Conservation (phyloP, 2,113 vertebrate genomes). For the Amblyopsis rosae region DNA sequence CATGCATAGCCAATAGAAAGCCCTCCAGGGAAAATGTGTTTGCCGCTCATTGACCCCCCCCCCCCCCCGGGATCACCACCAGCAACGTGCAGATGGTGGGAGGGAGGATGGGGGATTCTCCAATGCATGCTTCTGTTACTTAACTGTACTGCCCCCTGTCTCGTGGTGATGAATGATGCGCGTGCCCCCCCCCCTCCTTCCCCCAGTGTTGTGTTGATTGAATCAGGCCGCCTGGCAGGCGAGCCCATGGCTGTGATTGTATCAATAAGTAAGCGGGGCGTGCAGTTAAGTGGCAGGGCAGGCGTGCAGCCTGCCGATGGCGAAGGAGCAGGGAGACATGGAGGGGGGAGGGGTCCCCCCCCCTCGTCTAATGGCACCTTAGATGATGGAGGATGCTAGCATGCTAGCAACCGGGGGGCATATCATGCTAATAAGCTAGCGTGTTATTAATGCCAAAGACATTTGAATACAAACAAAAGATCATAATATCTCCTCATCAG, state of each 20-base stretch:
- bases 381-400: conserved; percentile 27
- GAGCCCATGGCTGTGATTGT: conserved; percentile 60
- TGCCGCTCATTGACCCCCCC: not conserved
- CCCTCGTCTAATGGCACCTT: conserved; percentile 57
- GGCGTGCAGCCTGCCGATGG: conserved; percentile 58
- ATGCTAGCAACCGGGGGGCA: not conserved
- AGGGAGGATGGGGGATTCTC: conserved; percentile 5
- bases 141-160: conserved; percentile 9
- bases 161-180: conserved; percentile 55
- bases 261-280: conserved; percentile 55
- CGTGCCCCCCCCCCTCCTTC: conserved; percentile 25
- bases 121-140: not conserved
- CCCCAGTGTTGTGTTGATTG: conserved; percentile 51
- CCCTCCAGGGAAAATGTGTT: not conserved
- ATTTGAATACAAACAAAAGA: too few species aligned
- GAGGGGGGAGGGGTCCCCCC: conserved; percentile 59
- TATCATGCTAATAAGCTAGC: not conserved
- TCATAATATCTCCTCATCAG: too few species aligned
- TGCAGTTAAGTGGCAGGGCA: conserved; percentile 6
- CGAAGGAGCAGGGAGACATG: conserved; percentile 47
- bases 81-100: conserved; percentile 15
- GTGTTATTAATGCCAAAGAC: too few species aligned
- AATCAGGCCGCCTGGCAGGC: conserved; percentile 63
- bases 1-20: not conserved
- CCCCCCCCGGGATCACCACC: not conserved